Conservation (phyloP, 2,797 vertebrate species). For the Todus mexicanus region DNA sequence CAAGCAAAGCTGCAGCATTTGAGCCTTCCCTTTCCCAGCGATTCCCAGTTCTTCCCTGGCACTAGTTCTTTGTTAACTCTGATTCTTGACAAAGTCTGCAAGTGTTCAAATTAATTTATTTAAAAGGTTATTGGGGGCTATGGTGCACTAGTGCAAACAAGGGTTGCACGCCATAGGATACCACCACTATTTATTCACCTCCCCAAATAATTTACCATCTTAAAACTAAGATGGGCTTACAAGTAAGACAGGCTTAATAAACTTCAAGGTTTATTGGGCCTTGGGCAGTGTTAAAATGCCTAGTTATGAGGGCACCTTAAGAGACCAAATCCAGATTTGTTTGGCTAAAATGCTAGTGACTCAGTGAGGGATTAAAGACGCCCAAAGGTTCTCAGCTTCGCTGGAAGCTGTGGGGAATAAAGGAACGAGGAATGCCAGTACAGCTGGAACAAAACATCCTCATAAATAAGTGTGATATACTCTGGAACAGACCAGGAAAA, state of each 20-base stretch:
- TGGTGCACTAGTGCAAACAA: background rate
- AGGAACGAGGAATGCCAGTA: background rate
- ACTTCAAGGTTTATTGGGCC: background rate
- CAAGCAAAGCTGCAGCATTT: background rate
- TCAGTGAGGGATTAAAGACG: background rate
- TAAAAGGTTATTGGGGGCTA: background rate
- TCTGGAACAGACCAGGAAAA: background rate
- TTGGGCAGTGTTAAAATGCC: background rate
- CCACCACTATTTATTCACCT: background rate
- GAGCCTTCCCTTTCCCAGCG: background rate
- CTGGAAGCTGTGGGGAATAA: background rate
- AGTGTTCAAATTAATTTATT: background rate
- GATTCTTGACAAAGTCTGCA: background rate
- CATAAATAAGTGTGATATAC: background rate
- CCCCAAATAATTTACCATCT: background rate
- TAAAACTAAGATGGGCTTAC: background rate
- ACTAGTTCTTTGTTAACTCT: background rate
- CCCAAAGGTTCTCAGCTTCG: background rate
- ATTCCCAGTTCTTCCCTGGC: background rate
- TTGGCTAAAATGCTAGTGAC: background rate
- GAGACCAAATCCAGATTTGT: background rate
- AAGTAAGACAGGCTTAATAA: background rate
- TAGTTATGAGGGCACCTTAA: background rate
- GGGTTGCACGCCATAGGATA: background rate
- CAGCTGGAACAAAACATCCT: background rate